Evolutionary conservation across 2,797 vertebrate species (phyloP).

Genomic region (Gallinago solitaria): DNA sequence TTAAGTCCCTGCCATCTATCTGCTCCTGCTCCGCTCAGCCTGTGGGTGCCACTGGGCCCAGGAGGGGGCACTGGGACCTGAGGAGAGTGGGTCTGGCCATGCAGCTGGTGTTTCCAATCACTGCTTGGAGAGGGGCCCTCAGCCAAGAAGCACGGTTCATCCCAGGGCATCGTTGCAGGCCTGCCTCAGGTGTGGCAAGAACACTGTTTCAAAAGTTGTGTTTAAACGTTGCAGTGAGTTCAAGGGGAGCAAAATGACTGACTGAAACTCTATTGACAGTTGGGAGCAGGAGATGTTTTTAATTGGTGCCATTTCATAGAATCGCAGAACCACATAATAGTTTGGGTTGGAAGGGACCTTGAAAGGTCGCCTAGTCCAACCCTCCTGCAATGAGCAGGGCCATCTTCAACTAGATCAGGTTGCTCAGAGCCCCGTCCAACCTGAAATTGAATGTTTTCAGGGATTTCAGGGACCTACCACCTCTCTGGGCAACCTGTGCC

Average conservation of each 20-base stretch:
- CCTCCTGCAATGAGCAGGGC: neutral
- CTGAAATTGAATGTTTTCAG: neutral
- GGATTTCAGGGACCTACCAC: too few relatives aligned
- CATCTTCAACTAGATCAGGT: too few relatives aligned
- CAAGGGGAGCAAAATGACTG: neutral
- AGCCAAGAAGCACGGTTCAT: neutral
- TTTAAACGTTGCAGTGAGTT: neutral
- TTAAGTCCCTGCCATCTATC: neutral
- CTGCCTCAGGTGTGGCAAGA: neutral
- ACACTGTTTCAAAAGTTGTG: neutral
- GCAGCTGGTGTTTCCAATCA: neutral
- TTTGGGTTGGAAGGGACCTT: neutral
- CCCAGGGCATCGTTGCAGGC: neutral
- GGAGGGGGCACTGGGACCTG: accelerated
- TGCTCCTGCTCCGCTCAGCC: neutral
- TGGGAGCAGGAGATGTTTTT: neutral
- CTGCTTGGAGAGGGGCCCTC: neutral
- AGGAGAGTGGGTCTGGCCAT: accelerated
- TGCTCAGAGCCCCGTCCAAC: accelerated
- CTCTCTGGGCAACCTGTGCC: neutral
- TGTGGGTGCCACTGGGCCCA: neutral
- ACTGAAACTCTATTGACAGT: neutral
- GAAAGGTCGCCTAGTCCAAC: neutral
- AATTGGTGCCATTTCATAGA: neutral
- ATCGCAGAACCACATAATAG: neutral